These are phyloP conservation scores for Rattus rattus DNA, from an alignment of 2,113 vertebrate species.

Conservation along the genomic window DNA sequence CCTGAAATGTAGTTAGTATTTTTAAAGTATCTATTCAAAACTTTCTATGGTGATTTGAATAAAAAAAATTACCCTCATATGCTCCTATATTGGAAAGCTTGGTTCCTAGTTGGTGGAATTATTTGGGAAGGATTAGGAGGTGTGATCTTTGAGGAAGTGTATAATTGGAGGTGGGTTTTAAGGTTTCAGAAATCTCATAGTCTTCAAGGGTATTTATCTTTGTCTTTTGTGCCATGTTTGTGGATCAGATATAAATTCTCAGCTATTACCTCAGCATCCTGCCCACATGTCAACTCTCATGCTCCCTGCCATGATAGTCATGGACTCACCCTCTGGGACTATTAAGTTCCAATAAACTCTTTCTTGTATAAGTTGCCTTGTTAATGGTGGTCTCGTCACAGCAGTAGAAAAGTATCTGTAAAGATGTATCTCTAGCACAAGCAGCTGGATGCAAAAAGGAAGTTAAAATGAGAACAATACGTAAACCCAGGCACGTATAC, in stretches of 20 bases:
- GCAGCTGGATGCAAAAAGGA: not conserved
- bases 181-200: not conserved
- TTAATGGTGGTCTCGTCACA: not conserved
- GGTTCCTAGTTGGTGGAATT: not conserved
- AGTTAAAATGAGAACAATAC: constrained; percentile 34
- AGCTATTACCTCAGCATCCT: not conserved
- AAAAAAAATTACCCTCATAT: not conserved
- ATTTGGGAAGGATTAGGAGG: not conserved
- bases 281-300: too few species aligned
- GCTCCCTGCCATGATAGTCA: not conserved
- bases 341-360: not conserved
- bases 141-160: not conserved
- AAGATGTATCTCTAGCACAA: not conserved
- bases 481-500: not conserved
- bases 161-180: not conserved
- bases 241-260: not conserved
- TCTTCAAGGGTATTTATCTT: not conserved
- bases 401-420: not conserved
- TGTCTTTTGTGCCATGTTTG: not conserved
- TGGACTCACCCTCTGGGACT: not conserved
- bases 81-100: not conserved
- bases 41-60: not conserved
- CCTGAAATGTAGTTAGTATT: not conserved
- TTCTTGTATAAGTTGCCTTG: not conserved
- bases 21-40: constrained; percentile 18